Evolutionary conservation across 2,797 vertebrate species (phyloP), one percentile per base, ranked within the genome.

Genomic region (Melanogrammus aeglefinus): DNA sequence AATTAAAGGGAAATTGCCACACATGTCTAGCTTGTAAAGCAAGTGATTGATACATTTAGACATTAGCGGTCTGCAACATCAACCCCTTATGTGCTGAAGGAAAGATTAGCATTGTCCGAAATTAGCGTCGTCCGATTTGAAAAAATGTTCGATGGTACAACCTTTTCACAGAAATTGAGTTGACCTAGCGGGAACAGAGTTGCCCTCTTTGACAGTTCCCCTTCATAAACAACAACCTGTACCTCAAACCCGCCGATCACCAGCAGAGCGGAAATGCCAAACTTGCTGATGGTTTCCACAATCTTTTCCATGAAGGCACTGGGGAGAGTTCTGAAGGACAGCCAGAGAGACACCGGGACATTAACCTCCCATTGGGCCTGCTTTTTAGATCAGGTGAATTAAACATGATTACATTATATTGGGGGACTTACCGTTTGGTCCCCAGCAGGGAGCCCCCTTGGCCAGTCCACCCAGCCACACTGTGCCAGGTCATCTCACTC

Each of bases 361-460:
- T 41, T 10, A 38, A 16, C 73, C 21, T 14, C 35, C n/a, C 14
- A 39, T 38, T 44, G 9, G 12, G 4, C 3, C 6, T 39, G 24
- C 14, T 69, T 12, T 41, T 13, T 36, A 7, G 41, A 9, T 41
- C 2, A 31, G 36, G 2, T 3, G 57, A 24, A 24, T 63, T 8
- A 0, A 21, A 7, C 24, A 27, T 69, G 63, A 69, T 69, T 0
- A 69, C 63, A 69, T 27, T 3, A 9, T 57, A 9, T 9, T 1
- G 36, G 18, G 31, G 10, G 16, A 14, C 92, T 89, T 84, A 99
- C 97, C 97, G 90, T 91, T 99, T 99, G 0, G 97, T 99, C 63
- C 98, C 98, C 80, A 99, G 92, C 91, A 97, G 91, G 29, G 98
- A 99, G 41, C 98, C 97, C 0, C 98, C 98, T 0, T 97, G 96